Percentiles rank a stretch among this genome's conserved stretches.
These are phyloP conservation scores for Podarcis cretensis DNA, from an alignment of 2,113 vertebrate species.

Conservation along the genomic window DNA sequence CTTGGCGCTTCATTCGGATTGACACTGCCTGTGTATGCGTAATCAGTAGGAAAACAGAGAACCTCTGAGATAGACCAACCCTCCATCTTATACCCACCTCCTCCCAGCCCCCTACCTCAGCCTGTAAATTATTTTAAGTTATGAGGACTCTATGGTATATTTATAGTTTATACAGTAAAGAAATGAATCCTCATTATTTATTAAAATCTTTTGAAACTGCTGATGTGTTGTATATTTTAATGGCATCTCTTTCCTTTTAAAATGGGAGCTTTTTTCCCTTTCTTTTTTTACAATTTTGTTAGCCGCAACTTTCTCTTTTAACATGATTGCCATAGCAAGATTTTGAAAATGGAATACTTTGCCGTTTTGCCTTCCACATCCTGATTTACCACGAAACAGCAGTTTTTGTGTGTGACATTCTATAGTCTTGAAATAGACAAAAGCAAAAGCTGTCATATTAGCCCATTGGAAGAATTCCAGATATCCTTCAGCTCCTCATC, in stretches of 20 bases:
- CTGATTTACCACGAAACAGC: neutral
- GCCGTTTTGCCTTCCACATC: neutral
- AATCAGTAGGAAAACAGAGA: slow-evolving; percentile 90
- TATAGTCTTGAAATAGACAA: neutral
- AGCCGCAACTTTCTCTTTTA: neutral
- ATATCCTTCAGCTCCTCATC: neutral
- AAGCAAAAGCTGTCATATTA: neutral
- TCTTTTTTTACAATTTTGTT: neutral
- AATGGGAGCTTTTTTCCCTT: neutral
- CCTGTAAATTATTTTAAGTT: slow-evolving; percentile 99
- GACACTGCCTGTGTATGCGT: slow-evolving; percentile 96
- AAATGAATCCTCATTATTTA: slow-evolving; percentile 82
- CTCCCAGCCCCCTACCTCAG: slow-evolving; percentile 93
- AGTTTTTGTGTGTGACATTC: neutral
- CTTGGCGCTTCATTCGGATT: slow-evolving; percentile 95
- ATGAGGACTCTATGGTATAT: slow-evolving; percentile 98
- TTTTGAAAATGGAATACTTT: neutral
- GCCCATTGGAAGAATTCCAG: neutral
- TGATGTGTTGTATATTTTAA: slow-evolving; percentile 33
- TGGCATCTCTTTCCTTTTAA: neutral
- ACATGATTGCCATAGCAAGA: neutral
- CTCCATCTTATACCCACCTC: slow-evolving; percentile 35
- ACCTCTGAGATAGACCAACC: slow-evolving; percentile 74
- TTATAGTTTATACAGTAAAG: slow-evolving; percentile 98
- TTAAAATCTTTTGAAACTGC: slow-evolving; percentile 83